Conservation (phyloP, 2,113 vertebrate species). For the Pampusana beccarii region DNA sequence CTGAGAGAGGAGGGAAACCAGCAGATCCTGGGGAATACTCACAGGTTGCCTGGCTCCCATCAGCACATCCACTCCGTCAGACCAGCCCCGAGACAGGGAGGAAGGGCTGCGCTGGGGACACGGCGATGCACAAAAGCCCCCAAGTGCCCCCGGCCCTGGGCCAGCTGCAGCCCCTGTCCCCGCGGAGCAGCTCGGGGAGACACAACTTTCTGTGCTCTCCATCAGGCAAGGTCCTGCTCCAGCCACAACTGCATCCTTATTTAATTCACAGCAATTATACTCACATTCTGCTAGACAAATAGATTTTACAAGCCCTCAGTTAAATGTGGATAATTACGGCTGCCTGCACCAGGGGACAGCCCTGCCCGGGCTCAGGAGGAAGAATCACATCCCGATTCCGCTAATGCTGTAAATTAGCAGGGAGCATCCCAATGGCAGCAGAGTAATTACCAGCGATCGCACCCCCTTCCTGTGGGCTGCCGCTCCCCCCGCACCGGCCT, state of each 20-base stretch:
- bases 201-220: neutral
- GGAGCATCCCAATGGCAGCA: slow-evolving; percentile 73
- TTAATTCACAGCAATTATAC: slow-evolving; percentile 36
- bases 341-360: slow-evolving; percentile 8
- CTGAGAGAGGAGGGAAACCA: neutral
- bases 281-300: slow-evolving; percentile 55
- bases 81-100: neutral
- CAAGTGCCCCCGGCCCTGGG: neutral
- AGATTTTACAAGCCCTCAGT: slow-evolving; percentile 63
- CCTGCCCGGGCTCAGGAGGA: slow-evolving; percentile 3
- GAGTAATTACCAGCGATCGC: slow-evolving; percentile 72
- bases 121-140: neutral
- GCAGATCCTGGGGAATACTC: neutral
- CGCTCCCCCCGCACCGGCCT: neutral
- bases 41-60: neutral
- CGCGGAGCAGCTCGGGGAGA: neutral
- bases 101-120: neutral
- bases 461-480: slow-evolving; percentile 20
- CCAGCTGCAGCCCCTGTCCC: neutral
- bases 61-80: neutral
- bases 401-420: slow-evolving; percentile 67
- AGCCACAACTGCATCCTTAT: neutral
- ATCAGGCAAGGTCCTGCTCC: neutral
- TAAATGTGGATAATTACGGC: slow-evolving; percentile 54
- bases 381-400: neutral